Evolutionary conservation across 2,888 invertebrate species (phyloP).

Genomic region (Parasteatoda lunata): DNA sequence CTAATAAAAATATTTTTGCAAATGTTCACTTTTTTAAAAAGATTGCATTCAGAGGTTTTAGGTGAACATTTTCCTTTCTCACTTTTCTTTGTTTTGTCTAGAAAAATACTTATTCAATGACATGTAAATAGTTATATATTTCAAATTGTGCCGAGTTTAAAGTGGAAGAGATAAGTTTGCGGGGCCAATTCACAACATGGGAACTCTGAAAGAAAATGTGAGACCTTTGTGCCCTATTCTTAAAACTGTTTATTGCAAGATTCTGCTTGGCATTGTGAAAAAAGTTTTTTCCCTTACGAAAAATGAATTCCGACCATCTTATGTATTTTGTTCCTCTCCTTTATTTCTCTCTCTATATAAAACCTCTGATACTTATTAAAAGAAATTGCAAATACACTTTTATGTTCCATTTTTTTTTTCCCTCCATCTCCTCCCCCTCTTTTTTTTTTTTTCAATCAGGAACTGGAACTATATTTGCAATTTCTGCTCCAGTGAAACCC

Average conservation of each 20-base stretch:
- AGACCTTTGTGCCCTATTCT: background rate
- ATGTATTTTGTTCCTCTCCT: background rate
- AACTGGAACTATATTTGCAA: constrained; percentile 19
- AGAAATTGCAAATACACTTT: constrained; percentile 20
- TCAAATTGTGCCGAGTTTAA: constrained; percentile 36
- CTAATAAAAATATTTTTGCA: background rate
- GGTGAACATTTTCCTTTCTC: constrained; percentile 49
- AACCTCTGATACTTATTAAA: constrained; percentile 63
- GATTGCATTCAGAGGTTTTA: constrained; percentile 62
- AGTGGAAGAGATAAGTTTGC: background rate
- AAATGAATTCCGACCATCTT: constrained; percentile 2
- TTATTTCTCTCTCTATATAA: constrained; percentile 26
- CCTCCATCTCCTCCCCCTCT: constrained; percentile 8
- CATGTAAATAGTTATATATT: constrained; percentile 59
- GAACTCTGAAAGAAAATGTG: background rate
- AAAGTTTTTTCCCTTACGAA: background rate
- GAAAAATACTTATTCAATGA: constrained; percentile 51
- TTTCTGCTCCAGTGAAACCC: constrained; percentile 45
- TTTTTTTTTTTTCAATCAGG: background rate
- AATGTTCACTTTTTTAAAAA: constrained; percentile 55
- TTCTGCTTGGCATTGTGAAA: constrained; percentile 1
- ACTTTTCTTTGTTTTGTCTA: constrained; percentile 20
- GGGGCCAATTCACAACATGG: background rate
- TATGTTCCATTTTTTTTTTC: constrained; percentile 3
- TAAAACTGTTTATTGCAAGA: background rate